Conservation (phyloP, 1,140 invertebrate species). For the Macrobrachium rosenbergii region DNA sequence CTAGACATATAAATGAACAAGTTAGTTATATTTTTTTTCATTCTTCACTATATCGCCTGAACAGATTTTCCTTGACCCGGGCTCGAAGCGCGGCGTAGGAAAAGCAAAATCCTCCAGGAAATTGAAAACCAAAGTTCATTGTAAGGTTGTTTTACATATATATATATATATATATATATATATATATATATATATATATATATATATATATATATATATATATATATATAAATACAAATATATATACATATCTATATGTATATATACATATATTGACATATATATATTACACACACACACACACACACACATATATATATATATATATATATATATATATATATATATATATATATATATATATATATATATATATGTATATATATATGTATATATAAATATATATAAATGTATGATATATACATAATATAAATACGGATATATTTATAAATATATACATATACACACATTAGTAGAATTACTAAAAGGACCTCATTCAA, state of each 20-base stretch:
- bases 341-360: conserved; percentile 2
- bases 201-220: background rate
- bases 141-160: too few relatives aligned
- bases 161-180: conserved; percentile 1
- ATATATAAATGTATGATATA: background rate
- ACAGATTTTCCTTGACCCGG: too few relatives aligned
- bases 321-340: background rate
- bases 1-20: too few relatives aligned
- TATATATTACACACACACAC: too few relatives aligned
- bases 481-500: too few relatives aligned
- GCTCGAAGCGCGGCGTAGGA: too few relatives aligned
- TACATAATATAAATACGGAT: background rate
- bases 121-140: too few relatives aligned
- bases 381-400: background rate
- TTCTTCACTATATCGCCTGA: too few relatives aligned
- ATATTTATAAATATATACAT: background rate
- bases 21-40: too few relatives aligned
- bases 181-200: conserved; percentile 14
- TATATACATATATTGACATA: background rate
- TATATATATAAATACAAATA: conserved; percentile 1
- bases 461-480: background rate
- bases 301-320: background rate
- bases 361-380: background rate
- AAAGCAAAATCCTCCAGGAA: too few relatives aligned
- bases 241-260: background rate